Percentiles rank a stretch among this genome's conserved stretches.
phyloP scores from a whole-genome alignment of 2,797 vertebrate genomes.

The Macrochelys suwanniensis region DNA sequence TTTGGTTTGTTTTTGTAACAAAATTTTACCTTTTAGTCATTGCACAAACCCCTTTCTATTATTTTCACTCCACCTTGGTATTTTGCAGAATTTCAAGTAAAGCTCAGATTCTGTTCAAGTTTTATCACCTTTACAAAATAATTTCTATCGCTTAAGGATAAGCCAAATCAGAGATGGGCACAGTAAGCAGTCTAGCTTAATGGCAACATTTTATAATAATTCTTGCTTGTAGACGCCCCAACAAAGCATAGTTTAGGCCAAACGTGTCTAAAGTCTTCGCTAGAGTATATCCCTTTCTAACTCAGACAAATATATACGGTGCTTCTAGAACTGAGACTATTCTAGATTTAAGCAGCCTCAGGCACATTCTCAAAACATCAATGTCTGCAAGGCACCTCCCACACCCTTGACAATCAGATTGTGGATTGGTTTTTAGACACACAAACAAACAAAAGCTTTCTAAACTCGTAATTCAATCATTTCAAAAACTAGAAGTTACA shows the following conservation, averaged over 20 bases:
- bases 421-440: slow-evolving; percentile 71
- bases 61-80: slow-evolving; percentile 71
- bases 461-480: slow-evolving; percentile 69
- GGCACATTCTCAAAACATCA: slow-evolving; percentile 82
- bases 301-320: slow-evolving; percentile 53
- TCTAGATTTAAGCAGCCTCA: slow-evolving; percentile 79
- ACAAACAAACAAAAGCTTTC: slow-evolving; percentile 73
- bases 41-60: slow-evolving; percentile 82
- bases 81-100: slow-evolving; percentile 82
- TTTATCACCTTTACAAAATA: slow-evolving; percentile 71
- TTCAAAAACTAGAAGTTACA: slow-evolving; percentile 76
- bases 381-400: slow-evolving; percentile 85
- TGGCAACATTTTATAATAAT: slow-evolving; percentile 56
- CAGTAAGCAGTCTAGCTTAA: slow-evolving; percentile 52
- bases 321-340: slow-evolving; percentile 77
- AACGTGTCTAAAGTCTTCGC: slow-evolving; percentile 63
- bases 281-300: slow-evolving; percentile 44
- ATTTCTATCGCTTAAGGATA: slow-evolving; percentile 64
- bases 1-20: slow-evolving; percentile 67
- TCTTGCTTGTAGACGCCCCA: slow-evolving; percentile 66
- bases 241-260: slow-evolving; percentile 68
- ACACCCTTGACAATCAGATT: slow-evolving; percentile 77
- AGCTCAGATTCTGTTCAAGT: slow-evolving; percentile 79
- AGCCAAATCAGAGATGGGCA: slow-evolving; percentile 71
- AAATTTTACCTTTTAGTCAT: slow-evolving; percentile 76